Base-by-base conservation (phyloP, 2,888 invertebrate genomes). In the Doris montereyensis region DNA sequence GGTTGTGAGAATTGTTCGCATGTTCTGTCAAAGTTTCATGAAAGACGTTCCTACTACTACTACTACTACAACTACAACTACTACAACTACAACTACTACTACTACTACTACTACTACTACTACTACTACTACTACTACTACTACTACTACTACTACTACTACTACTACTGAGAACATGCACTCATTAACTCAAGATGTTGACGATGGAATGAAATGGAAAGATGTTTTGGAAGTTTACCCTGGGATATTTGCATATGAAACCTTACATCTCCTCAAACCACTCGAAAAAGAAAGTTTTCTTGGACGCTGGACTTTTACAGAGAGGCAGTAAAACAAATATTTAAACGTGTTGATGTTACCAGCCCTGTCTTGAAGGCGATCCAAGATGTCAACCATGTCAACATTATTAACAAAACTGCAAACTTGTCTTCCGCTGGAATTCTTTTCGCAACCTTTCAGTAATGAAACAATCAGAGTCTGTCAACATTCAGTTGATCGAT, bases 11-110 rank as follows among this genome's bases (percentile, higher is more conserved):
- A 26, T 67, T 5, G 4, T 67, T n/a, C 10, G 67, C 8, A 13
- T 67, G 67, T 67, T 67, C 67, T 26, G 28, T 28, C 24, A 67
- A 13, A 67, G 26, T 67, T 67, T 67, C 26, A 67, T 67, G 67
- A 67, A 13, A 73, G 26, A 4, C 52, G 57, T 41, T n/a, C 41
- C 73, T 34, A 5, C 73, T 10, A 5, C 57, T 5, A 24, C 35
- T 17, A n/a, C 62, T 21, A 24, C 62, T 21, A 62, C 62, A 62
- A 62, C 62, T 21, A 62, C 62, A 62, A 62, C 62, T 21, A 62
- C 62, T 21, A 62, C 62, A 62, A 62, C 62, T 21, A 62, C 62
- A 62, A 62, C 62, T 21, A 62, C 62, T 21, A 62, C 62, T 21
- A 62, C 62, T 21, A 62, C 62, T 21, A 62, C 62, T 21, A 62